A percentile compares a stretch with the other conserved stretches of the same genome.
phyloP scores from a whole-genome alignment of 2,797 vertebrate genomes.

The Cirrhinus mrigala region DNA sequence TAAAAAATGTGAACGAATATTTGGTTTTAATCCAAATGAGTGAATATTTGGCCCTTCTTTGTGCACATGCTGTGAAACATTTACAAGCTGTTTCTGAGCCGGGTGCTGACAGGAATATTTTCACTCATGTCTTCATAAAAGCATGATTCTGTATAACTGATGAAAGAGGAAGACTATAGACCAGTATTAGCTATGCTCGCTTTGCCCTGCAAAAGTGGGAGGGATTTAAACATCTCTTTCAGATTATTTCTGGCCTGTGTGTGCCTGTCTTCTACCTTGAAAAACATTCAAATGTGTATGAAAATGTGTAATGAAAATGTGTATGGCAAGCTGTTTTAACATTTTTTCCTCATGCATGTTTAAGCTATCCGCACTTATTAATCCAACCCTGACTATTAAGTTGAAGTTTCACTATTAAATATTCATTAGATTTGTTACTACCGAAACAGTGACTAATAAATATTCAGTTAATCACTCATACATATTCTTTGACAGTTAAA shows the following conservation, averaged over 20 bases:
- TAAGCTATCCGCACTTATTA: too few relatives aligned
- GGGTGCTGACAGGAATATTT: neutral
- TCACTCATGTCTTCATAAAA: neutral
- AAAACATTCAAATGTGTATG: too few relatives aligned
- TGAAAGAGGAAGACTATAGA: neutral
- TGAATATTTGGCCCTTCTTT: neutral
- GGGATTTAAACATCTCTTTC: neutral
- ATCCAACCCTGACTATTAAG: neutral
- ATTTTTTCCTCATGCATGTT: neutral
- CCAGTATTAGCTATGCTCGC: neutral
- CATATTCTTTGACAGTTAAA: too few relatives aligned
- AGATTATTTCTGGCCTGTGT: neutral
- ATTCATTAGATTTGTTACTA: neutral
- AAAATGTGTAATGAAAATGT: neutral
- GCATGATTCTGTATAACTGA: neutral
- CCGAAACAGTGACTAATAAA: too few relatives aligned
- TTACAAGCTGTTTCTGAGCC: neutral
- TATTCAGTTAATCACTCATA: too few relatives aligned
- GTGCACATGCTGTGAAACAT: neutral
- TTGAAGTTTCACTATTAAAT: neutral
- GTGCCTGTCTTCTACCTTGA: constrained; percentile 17
- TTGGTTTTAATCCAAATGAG: neutral
- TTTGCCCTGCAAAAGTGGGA: neutral
- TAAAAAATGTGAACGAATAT: neutral
- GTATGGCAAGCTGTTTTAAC: constrained; percentile 14